Conservation (phyloP, 2,797 vertebrate genomes). For the Pseudomugil gertrudae region DNA sequence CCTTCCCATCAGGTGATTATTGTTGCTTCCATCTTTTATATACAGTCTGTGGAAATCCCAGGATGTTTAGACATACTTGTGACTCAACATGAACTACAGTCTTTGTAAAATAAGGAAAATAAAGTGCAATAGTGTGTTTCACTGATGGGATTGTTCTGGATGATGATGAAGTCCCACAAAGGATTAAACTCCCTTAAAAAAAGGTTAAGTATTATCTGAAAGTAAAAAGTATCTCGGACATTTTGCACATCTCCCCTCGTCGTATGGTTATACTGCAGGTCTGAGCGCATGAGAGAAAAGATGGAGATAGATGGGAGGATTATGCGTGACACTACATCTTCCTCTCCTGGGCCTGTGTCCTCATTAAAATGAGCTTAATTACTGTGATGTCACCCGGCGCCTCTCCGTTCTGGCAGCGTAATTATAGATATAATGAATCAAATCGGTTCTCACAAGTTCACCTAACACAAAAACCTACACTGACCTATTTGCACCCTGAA, state of each 20-base stretch:
- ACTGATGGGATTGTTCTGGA: background rate
- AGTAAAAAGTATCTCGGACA: background rate
- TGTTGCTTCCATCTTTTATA: too few species aligned
- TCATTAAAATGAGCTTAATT: conserved; percentile 72
- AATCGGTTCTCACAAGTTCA: conserved; percentile 23
- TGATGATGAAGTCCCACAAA: background rate
- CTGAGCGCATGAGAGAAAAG: conserved; percentile 2
- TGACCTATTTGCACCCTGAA: background rate
- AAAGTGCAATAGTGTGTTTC: background rate
- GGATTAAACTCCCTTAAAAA: background rate
- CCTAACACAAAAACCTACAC: conserved; percentile 10
- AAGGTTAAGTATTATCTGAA: too few species aligned
- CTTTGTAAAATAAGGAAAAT: too few species aligned
- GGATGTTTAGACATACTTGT: background rate
- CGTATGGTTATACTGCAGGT: too few species aligned
- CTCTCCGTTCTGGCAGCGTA: conserved; percentile 20
- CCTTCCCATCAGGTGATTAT: too few species aligned
- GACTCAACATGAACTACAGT: background rate
- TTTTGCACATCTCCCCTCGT: too few species aligned
- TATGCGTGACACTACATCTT: conserved; percentile 18
- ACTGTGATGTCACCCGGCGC: conserved; percentile 58
- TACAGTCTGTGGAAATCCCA: too few species aligned
- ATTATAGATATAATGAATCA: conserved; percentile 54
- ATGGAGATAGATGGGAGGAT: conserved; percentile 2
- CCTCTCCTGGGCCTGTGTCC: conserved; percentile 35